These are phyloP conservation scores for Mesocentrotus franciscanus DNA, from an alignment of 53 echinoderm and acorn worm genomes.

Conservation along the genomic window DNA sequence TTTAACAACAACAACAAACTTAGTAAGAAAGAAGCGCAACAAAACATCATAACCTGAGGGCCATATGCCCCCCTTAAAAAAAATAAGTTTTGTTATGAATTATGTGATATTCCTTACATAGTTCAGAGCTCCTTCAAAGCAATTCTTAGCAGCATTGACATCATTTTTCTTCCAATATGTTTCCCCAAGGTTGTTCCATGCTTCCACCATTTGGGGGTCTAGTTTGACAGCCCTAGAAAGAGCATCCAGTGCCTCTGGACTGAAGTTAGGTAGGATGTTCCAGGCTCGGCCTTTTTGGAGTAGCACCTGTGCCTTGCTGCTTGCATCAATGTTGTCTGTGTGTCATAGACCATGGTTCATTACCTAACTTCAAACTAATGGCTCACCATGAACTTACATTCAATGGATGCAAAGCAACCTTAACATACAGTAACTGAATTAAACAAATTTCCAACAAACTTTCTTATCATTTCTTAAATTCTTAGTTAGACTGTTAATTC, in stretches of 20 bases:
- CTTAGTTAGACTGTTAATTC: not conserved
- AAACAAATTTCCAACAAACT: not conserved
- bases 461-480: not conserved
- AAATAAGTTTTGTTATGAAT: not conserved
- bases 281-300: slow-evolving; percentile 88
- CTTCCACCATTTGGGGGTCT: slow-evolving; percentile 96
- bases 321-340: slow-evolving; percentile 40
- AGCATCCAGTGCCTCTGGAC: slow-evolving; percentile 83
- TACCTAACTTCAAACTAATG: not conserved
- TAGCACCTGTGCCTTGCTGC: slow-evolving; percentile 77
- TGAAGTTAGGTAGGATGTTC: slow-evolving; percentile 90
- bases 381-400: not conserved
- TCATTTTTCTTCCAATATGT: slow-evolving; percentile 99
- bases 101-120: slow-evolving; percentile 75
- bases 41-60: not conserved
- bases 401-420: not conserved
- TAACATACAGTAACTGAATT: not conserved
- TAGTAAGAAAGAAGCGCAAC: not conserved
- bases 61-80: not conserved
- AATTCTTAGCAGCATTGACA: slow-evolving; percentile 90
- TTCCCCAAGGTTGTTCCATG: slow-evolving; percentile 98
- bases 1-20: not conserved
- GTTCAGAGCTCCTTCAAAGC: slow-evolving; percentile 96
- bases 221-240: slow-evolving; percentile 96
- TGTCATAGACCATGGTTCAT: not conserved